Evolutionary conservation across 2,797 vertebrate genomes (phyloP), one percentile per base, ranked within the genome.

Genomic region (Anomalospiza imberbis): DNA sequence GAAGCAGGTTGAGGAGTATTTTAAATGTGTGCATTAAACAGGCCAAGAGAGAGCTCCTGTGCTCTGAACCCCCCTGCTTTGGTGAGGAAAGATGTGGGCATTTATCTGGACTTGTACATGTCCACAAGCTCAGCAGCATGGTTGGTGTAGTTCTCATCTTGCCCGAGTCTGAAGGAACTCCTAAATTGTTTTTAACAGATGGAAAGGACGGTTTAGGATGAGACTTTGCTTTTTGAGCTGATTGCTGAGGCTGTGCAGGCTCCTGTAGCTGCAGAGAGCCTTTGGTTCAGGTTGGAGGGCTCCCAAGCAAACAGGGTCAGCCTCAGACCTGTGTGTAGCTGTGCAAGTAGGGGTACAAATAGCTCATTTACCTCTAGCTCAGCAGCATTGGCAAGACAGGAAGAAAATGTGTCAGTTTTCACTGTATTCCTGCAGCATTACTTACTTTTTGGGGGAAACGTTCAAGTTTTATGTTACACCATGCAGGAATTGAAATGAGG

Each of bases 51-150:
- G 28, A 53, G 58, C 29, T 89, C 12, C 17, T 55, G n/a, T 53
- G 58, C 50, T 67, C 38, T 36, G 16, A 91, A 19, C 24, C 84
- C 3, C 17, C 8, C 9, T 20, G 36, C n/a, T 48, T 26, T 12
- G 19, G n/a, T 10, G 61, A 44, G 48, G 36, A n/a, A 22, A 31
- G 55, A 1, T 0, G 0, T 7, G 38, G 48, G 13, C 7, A 26
- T 58, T 80, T 18, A 6, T 6, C 16, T 36, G n/a, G 26, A 3
- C 10, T 45, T 32, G 6, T 10, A 3, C 34, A 0, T 4, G 10
- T 24, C 28, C 1, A 0, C 0, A 7, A 29, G 40, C 31, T 54
- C 34, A 22, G 54, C 25, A 21, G 29, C 34, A 5, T 5, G 40
- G 6, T 1, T 29, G 63, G 55, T 42, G 48, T 7, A 7, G 32